Conservation (phyloP, 2,888 invertebrate genomes). For the Rotaria macrura region DNA sequence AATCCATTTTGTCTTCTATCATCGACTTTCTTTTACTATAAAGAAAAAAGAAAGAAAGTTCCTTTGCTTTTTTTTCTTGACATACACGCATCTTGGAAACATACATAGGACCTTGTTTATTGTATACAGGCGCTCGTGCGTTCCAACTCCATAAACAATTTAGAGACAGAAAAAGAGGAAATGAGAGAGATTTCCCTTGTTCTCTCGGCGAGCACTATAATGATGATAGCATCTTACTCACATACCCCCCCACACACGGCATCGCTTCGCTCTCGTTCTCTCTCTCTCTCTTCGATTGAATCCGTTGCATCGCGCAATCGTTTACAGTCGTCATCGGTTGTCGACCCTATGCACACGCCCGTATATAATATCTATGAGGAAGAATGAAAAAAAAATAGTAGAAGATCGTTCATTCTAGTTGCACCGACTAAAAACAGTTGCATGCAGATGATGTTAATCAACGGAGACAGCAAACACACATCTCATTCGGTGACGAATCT, state of each 20-base stretch:
- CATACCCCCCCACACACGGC: background rate
- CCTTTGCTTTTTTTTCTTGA: background rate
- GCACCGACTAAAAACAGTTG: background rate
- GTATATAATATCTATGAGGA: background rate
- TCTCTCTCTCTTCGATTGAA: background rate
- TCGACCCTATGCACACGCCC: background rate
- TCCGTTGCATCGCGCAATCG: background rate
- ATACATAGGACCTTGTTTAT: background rate
- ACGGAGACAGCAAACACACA: background rate
- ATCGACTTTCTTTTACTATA: background rate
- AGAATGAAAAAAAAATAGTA: background rate
- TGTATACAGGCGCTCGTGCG: background rate
- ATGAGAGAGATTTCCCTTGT: background rate
- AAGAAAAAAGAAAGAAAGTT: background rate
- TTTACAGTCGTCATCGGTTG: background rate
- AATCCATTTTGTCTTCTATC: background rate
- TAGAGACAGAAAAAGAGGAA: background rate
- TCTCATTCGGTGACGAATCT: slow-evolving; percentile 1
- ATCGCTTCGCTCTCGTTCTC: background rate
- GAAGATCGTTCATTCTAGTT: slow-evolving; percentile 3
- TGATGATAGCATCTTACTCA: background rate
- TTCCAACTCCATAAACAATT: background rate
- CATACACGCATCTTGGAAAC: background rate
- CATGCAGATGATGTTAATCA: slow-evolving; percentile 11
- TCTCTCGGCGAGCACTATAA: background rate